These are phyloP conservation scores for Eleginops maclovinus DNA, from an alignment of 2,113 vertebrate species.

Conservation along the genomic window DNA sequence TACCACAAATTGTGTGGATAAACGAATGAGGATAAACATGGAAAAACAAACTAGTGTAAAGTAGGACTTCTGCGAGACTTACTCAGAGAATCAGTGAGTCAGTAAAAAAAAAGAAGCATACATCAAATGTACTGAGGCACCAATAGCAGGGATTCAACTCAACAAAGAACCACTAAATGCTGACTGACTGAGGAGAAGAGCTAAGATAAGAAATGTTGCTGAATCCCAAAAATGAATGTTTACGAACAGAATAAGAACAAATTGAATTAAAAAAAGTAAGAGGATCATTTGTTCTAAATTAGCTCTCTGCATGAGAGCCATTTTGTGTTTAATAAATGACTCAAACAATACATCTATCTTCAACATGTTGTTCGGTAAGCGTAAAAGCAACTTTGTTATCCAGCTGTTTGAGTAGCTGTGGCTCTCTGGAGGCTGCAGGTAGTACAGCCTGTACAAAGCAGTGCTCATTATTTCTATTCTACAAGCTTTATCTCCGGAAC, in stretches of 20 bases:
- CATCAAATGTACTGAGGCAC: too few relatives aligned
- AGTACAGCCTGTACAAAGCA: conserved; percentile 20
- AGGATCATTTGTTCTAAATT: too few relatives aligned
- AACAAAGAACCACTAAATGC: too few relatives aligned
- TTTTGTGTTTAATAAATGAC: not conserved
- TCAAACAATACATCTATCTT: not conserved
- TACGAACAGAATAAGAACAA: too few relatives aligned
- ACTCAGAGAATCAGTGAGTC: not conserved
- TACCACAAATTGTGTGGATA: not conserved
- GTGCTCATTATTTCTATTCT: conserved; percentile 19
- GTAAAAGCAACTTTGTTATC: not conserved
- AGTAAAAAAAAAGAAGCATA: not conserved
- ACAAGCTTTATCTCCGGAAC: conserved; percentile 22
- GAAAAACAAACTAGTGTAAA: not conserved
- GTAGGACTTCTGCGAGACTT: too few relatives aligned
- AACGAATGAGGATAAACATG: not conserved
- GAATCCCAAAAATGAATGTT: too few relatives aligned
- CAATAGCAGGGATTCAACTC: too few relatives aligned
- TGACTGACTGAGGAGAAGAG: too few relatives aligned
- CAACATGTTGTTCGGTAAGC: not conserved
- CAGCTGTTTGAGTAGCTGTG: not conserved
- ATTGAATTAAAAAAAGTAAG: too few relatives aligned
- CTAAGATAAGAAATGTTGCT: too few relatives aligned
- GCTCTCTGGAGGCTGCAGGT: conserved; percentile 19
- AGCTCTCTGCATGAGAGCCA: too few relatives aligned